A percentile compares a stretch with the other conserved stretches of the same genome.
phyloP scores from a whole-genome alignment of 1,140 invertebrate species.

The Magallana angulata region DNA sequence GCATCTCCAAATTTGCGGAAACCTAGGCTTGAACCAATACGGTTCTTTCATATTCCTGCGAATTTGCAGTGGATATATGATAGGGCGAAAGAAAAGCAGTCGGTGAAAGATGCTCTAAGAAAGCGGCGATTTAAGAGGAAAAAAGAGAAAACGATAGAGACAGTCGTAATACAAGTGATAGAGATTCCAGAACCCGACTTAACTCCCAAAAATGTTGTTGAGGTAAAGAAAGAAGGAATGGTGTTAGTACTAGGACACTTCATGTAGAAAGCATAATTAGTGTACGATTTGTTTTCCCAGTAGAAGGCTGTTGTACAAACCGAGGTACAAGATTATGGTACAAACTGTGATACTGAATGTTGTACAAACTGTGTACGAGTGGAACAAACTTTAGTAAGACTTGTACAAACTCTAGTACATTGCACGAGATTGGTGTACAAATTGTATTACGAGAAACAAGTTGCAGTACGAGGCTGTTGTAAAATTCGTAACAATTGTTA shows the following conservation, averaged over 20 bases:
- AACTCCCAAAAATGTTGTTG: conserved; percentile 17
- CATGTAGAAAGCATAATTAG: not conserved
- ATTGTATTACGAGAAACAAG: too few species aligned
- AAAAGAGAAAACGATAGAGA: not conserved
- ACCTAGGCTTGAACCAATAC: not conserved
- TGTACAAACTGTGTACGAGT: too few species aligned
- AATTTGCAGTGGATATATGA: conserved; percentile 23
- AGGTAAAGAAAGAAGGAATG: conserved; percentile 6
- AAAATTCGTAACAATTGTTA: too few species aligned
- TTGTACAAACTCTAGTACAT: too few species aligned
- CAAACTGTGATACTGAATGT: too few species aligned
- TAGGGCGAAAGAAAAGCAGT: conserved; percentile 26
- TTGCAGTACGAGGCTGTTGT: too few species aligned
- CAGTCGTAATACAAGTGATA: conserved; percentile 1
- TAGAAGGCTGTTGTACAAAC: not conserved
- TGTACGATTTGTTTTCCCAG: not conserved
- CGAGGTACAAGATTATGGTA: too few species aligned
- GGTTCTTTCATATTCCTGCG: not conserved
- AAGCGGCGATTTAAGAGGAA: conserved; percentile 25
- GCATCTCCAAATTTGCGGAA: not conserved
- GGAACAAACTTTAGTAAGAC: too few species aligned
- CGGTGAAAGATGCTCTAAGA: conserved; percentile 9
- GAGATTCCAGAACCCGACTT: not conserved
- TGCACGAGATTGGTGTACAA: too few species aligned
- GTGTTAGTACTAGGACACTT: not conserved